phyloP scores from a whole-genome alignment of 2,113 vertebrate genomes.

The Entomyzon cyanotis region DNA sequence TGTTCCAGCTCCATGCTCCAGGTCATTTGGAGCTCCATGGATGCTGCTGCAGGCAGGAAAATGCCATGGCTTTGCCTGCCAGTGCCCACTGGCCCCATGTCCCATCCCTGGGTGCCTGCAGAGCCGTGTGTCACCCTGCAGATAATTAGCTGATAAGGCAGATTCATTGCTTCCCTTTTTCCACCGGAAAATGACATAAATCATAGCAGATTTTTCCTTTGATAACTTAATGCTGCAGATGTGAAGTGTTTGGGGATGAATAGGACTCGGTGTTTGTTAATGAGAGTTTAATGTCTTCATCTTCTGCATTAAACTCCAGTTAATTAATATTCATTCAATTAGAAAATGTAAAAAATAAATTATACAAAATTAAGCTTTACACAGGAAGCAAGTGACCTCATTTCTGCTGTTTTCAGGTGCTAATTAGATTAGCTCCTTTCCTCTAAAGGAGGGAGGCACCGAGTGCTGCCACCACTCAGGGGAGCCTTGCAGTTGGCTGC shows the following conservation, averaged over 20 bases:
- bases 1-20: neutral
- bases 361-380: constrained; percentile 64
- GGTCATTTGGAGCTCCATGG: no score
- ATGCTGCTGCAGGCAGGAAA: neutral
- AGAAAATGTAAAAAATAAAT: constrained; percentile 72
- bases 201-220: neutral
- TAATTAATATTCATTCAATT: constrained; percentile 77
- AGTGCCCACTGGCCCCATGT: neutral
- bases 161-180: constrained; percentile 19
- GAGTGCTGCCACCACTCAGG: neutral
- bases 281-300: constrained; percentile 73
- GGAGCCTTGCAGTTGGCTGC: neutral
- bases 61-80: neutral
- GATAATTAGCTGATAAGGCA: constrained; percentile 37
- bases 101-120: neutral
- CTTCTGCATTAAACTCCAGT: constrained; percentile 46
- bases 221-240: constrained; percentile 44
- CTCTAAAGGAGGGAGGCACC: neutral
- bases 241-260: constrained; percentile 40
- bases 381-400: constrained; percentile 61
- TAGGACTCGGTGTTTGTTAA: constrained; percentile 49
- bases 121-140: neutral
- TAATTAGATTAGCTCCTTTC: constrained; percentile 59
- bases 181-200: neutral
- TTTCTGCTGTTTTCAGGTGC: constrained; percentile 52